Conservation (phyloP, 2,797 vertebrate species). For the Catostomus latipinnis region DNA sequence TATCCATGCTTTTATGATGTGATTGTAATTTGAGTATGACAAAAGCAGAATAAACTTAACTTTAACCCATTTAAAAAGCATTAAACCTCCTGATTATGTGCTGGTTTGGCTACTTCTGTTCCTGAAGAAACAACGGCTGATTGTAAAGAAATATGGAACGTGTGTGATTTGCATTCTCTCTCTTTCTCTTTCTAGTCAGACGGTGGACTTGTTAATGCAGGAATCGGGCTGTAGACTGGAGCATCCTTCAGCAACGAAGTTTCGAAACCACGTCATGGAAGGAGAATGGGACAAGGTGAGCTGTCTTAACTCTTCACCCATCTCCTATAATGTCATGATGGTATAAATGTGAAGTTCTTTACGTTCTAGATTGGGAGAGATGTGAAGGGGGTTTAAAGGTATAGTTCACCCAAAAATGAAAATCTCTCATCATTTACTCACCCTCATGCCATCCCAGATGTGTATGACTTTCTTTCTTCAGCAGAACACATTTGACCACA, state of each 20-base stretch:
- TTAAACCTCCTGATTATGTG: neutral
- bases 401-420: too few relatives aligned
- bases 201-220: conserved; percentile 99
- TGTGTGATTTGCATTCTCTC: neutral
- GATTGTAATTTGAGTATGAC: neutral
- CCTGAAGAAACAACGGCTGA: neutral
- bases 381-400: too few relatives aligned
- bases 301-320: neutral
- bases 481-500: too few relatives aligned
- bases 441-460: too few relatives aligned
- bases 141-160: neutral
- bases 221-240: conserved; percentile 99
- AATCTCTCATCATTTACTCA: too few relatives aligned
- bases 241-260: conserved; percentile 98
- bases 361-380: too few relatives aligned
- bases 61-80: neutral
- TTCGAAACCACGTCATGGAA: conserved; percentile 99
- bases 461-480: too few relatives aligned
- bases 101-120: neutral
- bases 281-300: conserved; percentile 99
- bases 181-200: conserved; percentile 87
- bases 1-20: neutral
- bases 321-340: neutral
- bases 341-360: too few relatives aligned
- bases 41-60: neutral